Base-by-base conservation (phyloP, 2,888 invertebrate genomes). In the Cheilosia grossa region DNA sequence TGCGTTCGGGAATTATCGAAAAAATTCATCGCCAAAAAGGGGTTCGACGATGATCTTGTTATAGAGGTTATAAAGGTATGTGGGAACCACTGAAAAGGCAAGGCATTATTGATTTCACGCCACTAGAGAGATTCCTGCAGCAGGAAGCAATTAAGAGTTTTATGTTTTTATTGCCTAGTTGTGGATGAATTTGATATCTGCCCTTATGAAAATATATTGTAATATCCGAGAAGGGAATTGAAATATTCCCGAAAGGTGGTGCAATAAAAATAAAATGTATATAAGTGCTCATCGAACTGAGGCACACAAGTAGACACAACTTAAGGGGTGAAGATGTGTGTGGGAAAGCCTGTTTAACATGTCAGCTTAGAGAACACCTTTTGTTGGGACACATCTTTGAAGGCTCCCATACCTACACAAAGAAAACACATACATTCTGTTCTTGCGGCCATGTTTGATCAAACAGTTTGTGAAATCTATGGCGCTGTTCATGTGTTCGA, bases 1-100 rank as follows among this genome's bases (percentile, higher is more conserved):
- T 82, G 82, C 66, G 66, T 63, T 63, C 37, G 67, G 49, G 67
- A 63, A 73, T 58, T 58, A 82, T 78, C 40, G 56, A 58, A 27
- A 17, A n/a, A 74, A 56, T 63, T 63, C 44, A 61, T 69, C 37
- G 40, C 17, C 7, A 24, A 37, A 58, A 67, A 56, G 30, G 72
- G 56, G 49, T 24, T 13, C 24, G 21, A 33, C 13, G 21, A n/a
- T 24, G 37, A 66, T 58, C 21, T 54, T 47, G 10, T 37, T 47
- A 21, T 44, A 37, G 10, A 49, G 30, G 24, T n/a, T 47, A 21
- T 44, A 37, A 15, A 54, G 30, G 24, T 19, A 61, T 21, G 40
- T 42, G 64, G 40, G 64, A 49, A 56, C 19, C 19, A 15, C 4
- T 27, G 6, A 21, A 79, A 73, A 40, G 66, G 37, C 13, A 30